Evolutionary conservation across 2,797 vertebrate species (phyloP).

Genomic region (Protosalanx chinensis): DNA sequence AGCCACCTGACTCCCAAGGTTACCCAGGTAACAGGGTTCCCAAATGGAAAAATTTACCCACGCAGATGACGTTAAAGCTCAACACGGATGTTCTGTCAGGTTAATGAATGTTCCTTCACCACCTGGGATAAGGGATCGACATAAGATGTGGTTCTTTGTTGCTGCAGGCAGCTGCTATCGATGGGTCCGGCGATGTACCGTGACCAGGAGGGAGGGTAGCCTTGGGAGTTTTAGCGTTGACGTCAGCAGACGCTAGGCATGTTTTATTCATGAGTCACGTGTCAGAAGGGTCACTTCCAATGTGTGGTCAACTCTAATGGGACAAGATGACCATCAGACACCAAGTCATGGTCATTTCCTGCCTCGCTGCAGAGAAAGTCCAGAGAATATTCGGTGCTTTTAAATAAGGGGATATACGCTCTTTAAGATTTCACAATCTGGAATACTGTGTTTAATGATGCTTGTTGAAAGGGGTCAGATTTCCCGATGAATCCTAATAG

Average conservation of each 20-base stretch:
- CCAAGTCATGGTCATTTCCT: constrained; percentile 12
- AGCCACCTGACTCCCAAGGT: not conserved
- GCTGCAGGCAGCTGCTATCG: not conserved
- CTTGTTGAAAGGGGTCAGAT: not conserved
- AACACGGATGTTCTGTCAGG: not conserved
- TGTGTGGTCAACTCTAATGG: constrained; percentile 18
- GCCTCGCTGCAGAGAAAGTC: not conserved
- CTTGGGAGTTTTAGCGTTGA: not conserved
- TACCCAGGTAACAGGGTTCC: no score
- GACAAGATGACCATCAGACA: constrained; percentile 11
- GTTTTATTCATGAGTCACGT: constrained; percentile 20
- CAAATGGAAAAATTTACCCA: no score
- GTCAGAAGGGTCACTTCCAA: constrained; percentile 24
- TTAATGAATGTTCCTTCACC: not conserved
- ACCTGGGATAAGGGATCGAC: not conserved
- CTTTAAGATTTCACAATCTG: not conserved
- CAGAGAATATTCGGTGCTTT: no score
- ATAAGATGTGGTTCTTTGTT: not conserved
- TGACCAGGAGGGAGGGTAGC: no score
- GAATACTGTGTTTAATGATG: not conserved
- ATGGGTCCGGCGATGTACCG: not conserved
- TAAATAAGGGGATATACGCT: not conserved
- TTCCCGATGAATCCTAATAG: not conserved
- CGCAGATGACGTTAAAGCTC: no score
- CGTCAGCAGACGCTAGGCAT: not conserved